A percentile compares a stretch with the other conserved stretches of the same genome.
Conservation (phyloP, 1,140 invertebrate genomes). For the Battus philenor region DNA sequence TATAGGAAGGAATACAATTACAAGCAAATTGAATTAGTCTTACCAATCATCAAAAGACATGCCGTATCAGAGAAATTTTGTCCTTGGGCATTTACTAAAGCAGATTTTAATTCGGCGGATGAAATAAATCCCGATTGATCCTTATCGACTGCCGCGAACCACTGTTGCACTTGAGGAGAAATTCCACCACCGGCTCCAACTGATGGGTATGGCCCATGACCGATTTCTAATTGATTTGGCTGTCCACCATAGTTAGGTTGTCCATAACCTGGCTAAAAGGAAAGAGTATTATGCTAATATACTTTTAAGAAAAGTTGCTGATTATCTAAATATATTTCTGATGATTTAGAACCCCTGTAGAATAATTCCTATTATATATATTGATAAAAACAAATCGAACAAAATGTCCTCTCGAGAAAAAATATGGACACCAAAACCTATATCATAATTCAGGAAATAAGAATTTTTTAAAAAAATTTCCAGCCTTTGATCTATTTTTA, state of each 20-base stretch:
- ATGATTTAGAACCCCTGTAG: too few species aligned
- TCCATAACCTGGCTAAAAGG: conserved; percentile 38
- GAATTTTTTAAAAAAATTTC: too few species aligned
- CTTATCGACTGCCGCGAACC: conserved; percentile 89
- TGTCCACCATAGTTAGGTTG: conserved; percentile 30
- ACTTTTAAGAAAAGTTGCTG: neutral
- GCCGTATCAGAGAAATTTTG: conserved; percentile 89
- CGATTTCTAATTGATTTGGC: conserved; percentile 46
- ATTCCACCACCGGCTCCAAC: conserved; percentile 56
- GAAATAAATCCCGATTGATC: conserved; percentile 90
- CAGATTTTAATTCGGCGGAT: conserved; percentile 85
- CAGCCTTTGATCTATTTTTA: too few species aligned
- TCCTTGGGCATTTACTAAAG: conserved; percentile 91
- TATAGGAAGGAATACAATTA: too few species aligned
- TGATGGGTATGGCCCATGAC: conserved; percentile 64
- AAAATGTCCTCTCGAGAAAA: too few species aligned
- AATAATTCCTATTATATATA: too few species aligned
- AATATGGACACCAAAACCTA: too few species aligned
- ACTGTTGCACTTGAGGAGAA: conserved; percentile 83
- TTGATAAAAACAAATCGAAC: conserved; percentile 1
- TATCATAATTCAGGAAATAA: too few species aligned
- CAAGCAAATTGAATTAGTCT: too few species aligned
- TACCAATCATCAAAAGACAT: conserved; percentile 93
- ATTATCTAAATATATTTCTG: too few species aligned
- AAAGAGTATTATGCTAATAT: conserved; percentile 11